Evolutionary conservation across 2,113 vertebrate species (phyloP).

Genomic region (Callipepla californica): DNA sequence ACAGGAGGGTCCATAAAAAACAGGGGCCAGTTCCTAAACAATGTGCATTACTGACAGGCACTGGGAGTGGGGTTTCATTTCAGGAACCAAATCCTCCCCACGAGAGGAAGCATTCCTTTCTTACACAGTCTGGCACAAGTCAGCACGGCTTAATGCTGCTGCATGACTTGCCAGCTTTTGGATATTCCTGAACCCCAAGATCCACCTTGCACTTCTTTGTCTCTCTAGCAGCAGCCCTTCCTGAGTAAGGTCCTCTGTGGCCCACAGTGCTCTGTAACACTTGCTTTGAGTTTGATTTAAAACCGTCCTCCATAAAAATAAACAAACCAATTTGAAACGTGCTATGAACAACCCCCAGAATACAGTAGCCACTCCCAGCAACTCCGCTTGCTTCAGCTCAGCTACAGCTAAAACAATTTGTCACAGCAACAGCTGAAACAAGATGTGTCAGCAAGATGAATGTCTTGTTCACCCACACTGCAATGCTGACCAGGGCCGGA

Average conservation of each 20-base stretch:
- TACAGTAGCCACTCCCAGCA: neutral
- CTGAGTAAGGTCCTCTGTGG: accelerated
- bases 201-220: neutral
- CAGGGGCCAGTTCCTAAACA: neutral
- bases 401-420: constrained; percentile 57
- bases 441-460: constrained; percentile 59
- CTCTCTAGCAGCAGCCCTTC: neutral
- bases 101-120: constrained; percentile 16
- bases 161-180: neutral
- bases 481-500: neutral
- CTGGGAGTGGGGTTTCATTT: neutral
- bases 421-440: constrained; percentile 73
- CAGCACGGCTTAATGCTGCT: neutral
- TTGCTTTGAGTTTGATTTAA: neutral
- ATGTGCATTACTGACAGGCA: neutral
- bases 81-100: constrained; percentile 29
- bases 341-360: neutral
- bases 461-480: constrained; percentile 28
- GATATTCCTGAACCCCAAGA: neutral
- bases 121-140: neutral
- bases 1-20: neutral
- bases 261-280: neutral
- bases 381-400: constrained; percentile 12
- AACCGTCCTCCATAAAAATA: neutral
- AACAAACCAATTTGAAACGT: neutral